Base-by-base conservation (phyloP, 2,888 invertebrate genomes). In the Dolomedes plantarius region DNA sequence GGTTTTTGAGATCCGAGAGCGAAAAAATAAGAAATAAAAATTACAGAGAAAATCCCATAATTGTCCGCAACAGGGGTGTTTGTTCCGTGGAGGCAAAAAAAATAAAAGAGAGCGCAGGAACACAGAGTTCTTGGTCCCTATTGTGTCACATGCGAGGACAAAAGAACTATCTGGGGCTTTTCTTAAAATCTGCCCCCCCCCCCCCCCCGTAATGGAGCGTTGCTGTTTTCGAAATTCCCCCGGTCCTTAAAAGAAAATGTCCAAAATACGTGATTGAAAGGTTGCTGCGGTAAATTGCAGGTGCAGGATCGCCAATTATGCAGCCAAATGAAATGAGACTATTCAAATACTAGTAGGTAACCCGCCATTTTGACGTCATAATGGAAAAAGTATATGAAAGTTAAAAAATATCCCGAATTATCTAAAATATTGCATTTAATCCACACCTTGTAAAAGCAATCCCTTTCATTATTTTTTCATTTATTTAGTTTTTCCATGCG, bases 31-130 rank as follows among this genome's bases (percentile, higher is more conserved):
- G 13, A 67, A 31, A 32, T 67, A 69, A 39, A 41, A 69, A 39
- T 31, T 23, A 3, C 32, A 2, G 41, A 69, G 41, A 69, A 69
- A 69, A 69, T 69, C 69, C 41, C 41, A 41, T 69, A 69, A 69
- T 69, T 69, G 69, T 69, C 28, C n/a, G 6, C 27, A 69, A 27
- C 69, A 28, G 41, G 41, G 36, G 16, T 41, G 69, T 41, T 69
- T 69, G 69, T 69, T 69, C 69, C 27, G 16, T 39, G 27, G 23
- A 56, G 3, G 23, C 1, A 56, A 23, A 56, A 50, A 65, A 65
- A 29, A 23, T 23, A 56, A 23, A 56, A 23, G n/a, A n/a, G n/a
- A n/a, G n/a, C n/a, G n/a, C n/a, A n/a, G 56, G 32, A 7, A 19
- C 7, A 36, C 32, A 36, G 9, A 31, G 67, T 19, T n/a, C n/a